A percentile compares a stretch with the other conserved stretches of the same genome.
These are phyloP conservation scores for Drosophila arizonae DNA, from an alignment of 1,140 invertebrate species.

Conservation along the genomic window DNA sequence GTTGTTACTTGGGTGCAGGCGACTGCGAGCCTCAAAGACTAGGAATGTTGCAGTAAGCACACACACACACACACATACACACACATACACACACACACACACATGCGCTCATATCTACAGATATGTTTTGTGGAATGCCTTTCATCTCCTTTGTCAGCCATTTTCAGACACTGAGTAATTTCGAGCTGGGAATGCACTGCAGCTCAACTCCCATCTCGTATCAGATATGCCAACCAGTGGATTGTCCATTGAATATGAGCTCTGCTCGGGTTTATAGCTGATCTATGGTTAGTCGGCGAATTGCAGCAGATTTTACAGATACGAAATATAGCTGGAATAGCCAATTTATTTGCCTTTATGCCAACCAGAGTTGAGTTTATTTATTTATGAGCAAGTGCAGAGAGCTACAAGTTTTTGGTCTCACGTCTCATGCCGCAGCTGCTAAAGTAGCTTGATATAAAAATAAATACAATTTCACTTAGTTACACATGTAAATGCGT, in stretches of 20 bases:
- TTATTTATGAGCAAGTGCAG: background rate
- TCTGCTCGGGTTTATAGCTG: background rate
- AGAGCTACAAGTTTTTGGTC: too few relatives aligned
- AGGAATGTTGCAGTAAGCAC: constrained; percentile 14
- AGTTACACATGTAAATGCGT: constrained; percentile 13
- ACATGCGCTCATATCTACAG: background rate
- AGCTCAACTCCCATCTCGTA: constrained; percentile 1
- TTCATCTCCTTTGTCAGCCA: constrained; percentile 35
- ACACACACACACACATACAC: constrained; percentile 3
- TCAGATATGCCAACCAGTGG: constrained; percentile 23
- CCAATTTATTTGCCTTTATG: too few relatives aligned
- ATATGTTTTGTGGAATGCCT: constrained; percentile 29
- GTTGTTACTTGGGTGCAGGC: constrained; percentile 23
- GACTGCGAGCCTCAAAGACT: constrained; percentile 19
- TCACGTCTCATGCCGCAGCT: constrained; percentile 7
- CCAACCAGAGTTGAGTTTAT: too few relatives aligned
- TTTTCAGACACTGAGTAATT: constrained; percentile 25
- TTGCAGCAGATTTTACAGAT: too few relatives aligned
- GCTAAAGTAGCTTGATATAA: background rate
- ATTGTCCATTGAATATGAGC: background rate
- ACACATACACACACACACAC: constrained; percentile 7
- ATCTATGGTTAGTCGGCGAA: too few relatives aligned
- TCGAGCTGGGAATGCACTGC: constrained; percentile 14
- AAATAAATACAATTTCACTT: constrained; percentile 26
- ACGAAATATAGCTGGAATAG: too few relatives aligned